These are phyloP conservation scores for Odontothrips loti DNA, from an alignment of 2,888 invertebrate species.

Conservation along the genomic window DNA sequence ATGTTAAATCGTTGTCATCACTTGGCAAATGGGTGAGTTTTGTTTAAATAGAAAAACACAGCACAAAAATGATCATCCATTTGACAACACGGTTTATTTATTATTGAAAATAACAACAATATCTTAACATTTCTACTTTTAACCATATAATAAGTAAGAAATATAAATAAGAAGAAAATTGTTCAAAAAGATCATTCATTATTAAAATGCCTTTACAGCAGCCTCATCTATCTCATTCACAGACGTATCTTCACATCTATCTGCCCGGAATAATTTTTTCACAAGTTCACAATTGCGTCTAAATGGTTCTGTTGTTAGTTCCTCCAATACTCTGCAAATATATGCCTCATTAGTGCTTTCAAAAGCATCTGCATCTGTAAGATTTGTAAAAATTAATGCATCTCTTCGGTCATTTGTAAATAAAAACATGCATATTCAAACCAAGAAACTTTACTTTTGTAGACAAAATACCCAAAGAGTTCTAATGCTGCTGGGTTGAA, in stretches of 20 bases:
- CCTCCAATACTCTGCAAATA: background rate
- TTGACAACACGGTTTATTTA: too few relatives aligned
- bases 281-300: background rate
- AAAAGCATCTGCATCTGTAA: background rate
- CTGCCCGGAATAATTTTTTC: background rate
- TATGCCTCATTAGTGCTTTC: background rate
- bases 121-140: too few relatives aligned
- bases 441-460: background rate
- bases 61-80: too few relatives aligned
- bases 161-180: background rate
- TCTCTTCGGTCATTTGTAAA: background rate
- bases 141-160: too few relatives aligned
- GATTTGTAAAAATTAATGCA: background rate
- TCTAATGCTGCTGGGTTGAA: conserved; percentile 17
- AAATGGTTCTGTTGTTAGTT: background rate
- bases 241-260: background rate
- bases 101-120: too few relatives aligned
- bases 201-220: too few relatives aligned
- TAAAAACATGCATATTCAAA: background rate
- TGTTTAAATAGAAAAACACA: too few relatives aligned
- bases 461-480: background rate
- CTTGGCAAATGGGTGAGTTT: too few relatives aligned
- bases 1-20: too few relatives aligned
- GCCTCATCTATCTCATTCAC: too few relatives aligned
- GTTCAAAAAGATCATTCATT: background rate